Conservation (phyloP, 2,113 vertebrate genomes). For the Anoplopoma fimbria region DNA sequence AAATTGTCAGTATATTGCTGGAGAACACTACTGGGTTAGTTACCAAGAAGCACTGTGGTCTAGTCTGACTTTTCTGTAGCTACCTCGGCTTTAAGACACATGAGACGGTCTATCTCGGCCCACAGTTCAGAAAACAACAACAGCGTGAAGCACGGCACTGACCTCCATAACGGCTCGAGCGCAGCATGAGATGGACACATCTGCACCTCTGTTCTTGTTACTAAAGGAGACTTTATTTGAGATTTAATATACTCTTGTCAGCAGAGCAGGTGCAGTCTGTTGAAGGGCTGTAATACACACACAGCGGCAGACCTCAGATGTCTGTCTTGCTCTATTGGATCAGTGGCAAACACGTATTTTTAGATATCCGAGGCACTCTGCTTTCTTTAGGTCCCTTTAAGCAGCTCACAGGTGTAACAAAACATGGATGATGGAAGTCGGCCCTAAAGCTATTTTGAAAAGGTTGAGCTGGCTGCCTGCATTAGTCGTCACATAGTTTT, state of each 20-base stretch:
- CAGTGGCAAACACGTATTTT: conserved; percentile 50
- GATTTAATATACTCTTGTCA: conserved; percentile 60
- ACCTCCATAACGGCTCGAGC: conserved; percentile 29
- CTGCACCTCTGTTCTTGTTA: conserved; percentile 35
- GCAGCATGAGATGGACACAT: conserved; percentile 23
- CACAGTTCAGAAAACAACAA: conserved; percentile 31
- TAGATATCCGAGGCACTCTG: conserved; percentile 20
- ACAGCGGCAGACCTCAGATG: conserved; percentile 38
- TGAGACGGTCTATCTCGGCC: neutral
- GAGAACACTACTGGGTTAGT: neutral
- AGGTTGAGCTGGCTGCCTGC: conserved; percentile 7
- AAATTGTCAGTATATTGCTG: neutral
- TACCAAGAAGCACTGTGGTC: neutral
- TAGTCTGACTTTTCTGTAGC: neutral
- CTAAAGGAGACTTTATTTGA: conserved; percentile 31
- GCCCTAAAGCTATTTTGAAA: conserved; percentile 30
- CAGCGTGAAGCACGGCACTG: conserved; percentile 26
- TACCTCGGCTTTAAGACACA: neutral
- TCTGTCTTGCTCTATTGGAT: conserved; percentile 43
- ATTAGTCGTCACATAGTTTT: conserved; percentile 1
- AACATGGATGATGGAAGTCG: conserved; percentile 34
- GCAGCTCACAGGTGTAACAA: conserved; percentile 43
- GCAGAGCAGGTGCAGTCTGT: conserved; percentile 44
- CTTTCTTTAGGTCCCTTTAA: conserved; percentile 34
- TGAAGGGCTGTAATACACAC: conserved; percentile 35